These are phyloP conservation scores for Hemibagrus wyckioides DNA, from an alignment of 2,113 vertebrate genomes.

Conservation along the genomic window DNA sequence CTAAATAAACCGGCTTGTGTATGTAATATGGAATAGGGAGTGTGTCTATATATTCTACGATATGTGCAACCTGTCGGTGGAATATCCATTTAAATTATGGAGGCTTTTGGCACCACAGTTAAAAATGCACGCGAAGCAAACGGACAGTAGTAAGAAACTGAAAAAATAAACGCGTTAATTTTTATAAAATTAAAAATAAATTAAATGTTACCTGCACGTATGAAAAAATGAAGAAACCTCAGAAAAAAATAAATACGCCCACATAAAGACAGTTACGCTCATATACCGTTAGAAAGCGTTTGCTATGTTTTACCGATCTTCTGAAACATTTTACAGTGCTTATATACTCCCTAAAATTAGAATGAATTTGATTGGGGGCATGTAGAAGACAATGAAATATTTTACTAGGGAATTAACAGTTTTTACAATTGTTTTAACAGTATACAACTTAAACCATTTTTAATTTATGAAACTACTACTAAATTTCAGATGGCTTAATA, in stretches of 20 bases:
- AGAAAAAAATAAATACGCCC: neutral
- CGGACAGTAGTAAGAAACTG: conserved; percentile 45
- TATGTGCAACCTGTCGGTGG: conserved; percentile 53
- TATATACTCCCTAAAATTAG: neutral
- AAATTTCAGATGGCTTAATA: conserved; percentile 75
- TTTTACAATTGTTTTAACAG: conserved; percentile 65
- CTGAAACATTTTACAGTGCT: conserved; percentile 11
- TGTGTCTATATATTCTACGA: conserved; percentile 52
- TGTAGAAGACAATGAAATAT: conserved; percentile 28
- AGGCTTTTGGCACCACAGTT: conserved; percentile 44
- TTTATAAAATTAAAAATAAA: neutral
- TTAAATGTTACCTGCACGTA: neutral
- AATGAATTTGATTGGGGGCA: conserved; percentile 8
- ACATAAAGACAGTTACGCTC: conserved; percentile 2
- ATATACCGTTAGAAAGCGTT: neutral
- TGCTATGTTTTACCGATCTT: conserved; percentile 11
- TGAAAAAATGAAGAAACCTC: neutral
- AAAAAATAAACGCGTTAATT: neutral
- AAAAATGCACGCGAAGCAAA: conserved; percentile 52
- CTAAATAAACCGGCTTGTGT: conserved; percentile 70
- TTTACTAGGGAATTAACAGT: conserved; percentile 73
- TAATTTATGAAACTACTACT: conserved; percentile 74
- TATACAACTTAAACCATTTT: conserved; percentile 61
- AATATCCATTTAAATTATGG: conserved; percentile 54
- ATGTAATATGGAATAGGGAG: conserved; percentile 69